A percentile compares a stretch with the other conserved stretches of the same genome.
These are phyloP conservation scores for Meteorus cinctellus DNA, from an alignment of 2,888 invertebrate genomes.

Conservation along the genomic window DNA sequence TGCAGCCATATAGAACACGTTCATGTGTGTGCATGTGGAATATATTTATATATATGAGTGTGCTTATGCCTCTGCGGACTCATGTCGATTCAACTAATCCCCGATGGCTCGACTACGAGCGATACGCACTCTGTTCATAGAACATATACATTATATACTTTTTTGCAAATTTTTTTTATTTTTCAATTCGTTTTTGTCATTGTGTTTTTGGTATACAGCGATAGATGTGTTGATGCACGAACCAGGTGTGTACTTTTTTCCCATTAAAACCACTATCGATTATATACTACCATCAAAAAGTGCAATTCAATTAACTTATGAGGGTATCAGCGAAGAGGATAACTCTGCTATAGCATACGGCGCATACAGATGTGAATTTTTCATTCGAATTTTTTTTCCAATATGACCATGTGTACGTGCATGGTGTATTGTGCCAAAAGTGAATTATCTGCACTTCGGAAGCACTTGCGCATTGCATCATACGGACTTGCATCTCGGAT, in stretches of 20 bases:
- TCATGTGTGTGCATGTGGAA: neutral
- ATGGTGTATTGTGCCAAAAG: too few relatives aligned
- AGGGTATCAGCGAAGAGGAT: neutral
- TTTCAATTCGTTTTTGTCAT: neutral
- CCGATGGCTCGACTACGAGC: neutral
- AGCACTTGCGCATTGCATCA: too few relatives aligned
- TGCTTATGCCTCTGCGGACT: neutral
- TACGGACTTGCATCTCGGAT: too few relatives aligned
- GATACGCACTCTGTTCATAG: neutral
- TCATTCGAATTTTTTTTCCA: too few relatives aligned
- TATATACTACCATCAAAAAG: neutral
- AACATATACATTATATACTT: neutral
- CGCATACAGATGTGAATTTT: too few relatives aligned
- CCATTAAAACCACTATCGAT: neutral
- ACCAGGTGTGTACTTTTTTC: neutral
- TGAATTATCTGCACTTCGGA: too few relatives aligned
- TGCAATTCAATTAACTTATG: neutral
- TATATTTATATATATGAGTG: neutral
- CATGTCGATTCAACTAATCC: constrained; percentile 1
- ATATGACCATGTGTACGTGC: too few relatives aligned
- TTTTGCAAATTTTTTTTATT: neutral
- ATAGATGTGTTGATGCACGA: neutral
- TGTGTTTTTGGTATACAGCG: neutral
- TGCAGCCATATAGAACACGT: neutral
- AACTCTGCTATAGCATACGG: too few relatives aligned